Conservation (phyloP, 2,113 vertebrate species). For the Naja naja region DNA sequence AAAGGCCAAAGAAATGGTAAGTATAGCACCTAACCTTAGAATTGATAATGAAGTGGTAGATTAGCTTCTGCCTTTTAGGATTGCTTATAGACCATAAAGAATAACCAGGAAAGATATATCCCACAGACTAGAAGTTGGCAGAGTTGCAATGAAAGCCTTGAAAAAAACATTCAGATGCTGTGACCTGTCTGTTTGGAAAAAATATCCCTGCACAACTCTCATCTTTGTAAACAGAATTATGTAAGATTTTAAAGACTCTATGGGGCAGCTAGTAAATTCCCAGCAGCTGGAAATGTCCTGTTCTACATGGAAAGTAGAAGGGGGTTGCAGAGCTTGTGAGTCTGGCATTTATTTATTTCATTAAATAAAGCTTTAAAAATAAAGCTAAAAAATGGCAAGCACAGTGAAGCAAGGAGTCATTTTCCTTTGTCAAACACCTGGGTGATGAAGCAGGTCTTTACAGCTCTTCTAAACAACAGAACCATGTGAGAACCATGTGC, state of each 20-base stretch:
- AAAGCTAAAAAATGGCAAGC: not conserved
- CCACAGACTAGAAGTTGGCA: not conserved
- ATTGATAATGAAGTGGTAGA: not conserved
- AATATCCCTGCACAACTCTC: not conserved
- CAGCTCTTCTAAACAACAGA: not conserved
- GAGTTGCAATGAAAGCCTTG: not conserved
- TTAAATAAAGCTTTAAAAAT: not conserved
- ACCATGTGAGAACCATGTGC: no score
- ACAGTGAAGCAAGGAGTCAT: not conserved
- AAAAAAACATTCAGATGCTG: not conserved
- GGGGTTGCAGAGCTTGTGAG: not conserved
- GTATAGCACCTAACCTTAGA: not conserved
- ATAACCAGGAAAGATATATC: not conserved
- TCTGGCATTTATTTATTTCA: not conserved
- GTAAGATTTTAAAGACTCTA: not conserved
- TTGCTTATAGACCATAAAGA: not conserved
- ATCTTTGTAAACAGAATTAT: not conserved
- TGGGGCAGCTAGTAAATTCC: not conserved
- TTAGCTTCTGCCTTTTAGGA: not conserved
- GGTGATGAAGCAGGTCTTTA: not conserved
- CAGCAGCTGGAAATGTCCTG: not conserved
- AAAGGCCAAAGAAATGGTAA: not conserved
- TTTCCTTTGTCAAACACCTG: not conserved
- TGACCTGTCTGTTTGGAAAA: not conserved
- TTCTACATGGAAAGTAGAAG: not conserved